Base-by-base conservation (phyloP, 2,888 invertebrate genomes). In the Napeogenes sylphis region DNA sequence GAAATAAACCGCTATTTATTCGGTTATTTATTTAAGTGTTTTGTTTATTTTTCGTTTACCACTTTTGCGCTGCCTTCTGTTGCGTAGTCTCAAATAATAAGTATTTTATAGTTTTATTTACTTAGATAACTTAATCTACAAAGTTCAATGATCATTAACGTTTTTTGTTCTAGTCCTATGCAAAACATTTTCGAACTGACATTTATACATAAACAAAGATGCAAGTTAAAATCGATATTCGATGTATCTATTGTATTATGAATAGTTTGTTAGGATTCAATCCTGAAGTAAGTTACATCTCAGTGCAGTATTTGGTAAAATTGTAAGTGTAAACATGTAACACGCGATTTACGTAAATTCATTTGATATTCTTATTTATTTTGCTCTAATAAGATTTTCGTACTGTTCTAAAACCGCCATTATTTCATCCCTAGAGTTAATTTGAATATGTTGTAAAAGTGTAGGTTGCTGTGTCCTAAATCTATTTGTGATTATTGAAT, bases 21-120 rank as follows among this genome's bases (percentile, higher is more conserved):
- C 42, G 64, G 66, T 73, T 77, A 75, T 81, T 77, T 77, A 75
- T 76, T 79, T 75, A 71, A 74, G 72, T 84, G 85, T 85, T 88
- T 87, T 90, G 89, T 89, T 90, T 90, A 76, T 67, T 63, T 66
- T 65, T 55, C 51, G 64, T 62, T 66, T 59, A 61, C 60, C 30
- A 53, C 60, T 64, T 62, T 61, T 57, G 57, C 62, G 63, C 63
- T 67, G 63, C 59, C 62, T 63, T 61, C 63, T 61, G 59, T 58
- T 56, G 51, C 57, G 57, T 57, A 51, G 54, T 30, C 35, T 33
- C 32, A 33, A 55, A 33, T 5, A 35, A 55, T 55, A 35, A 35
- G 32, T 55, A 33, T 55, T 55, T 55, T 55, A 38, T 55, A 35
- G 30, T 51, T 51, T 30, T 42, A 12, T 42, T 42, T 42, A 42